Conservation (phyloP, 2,888 invertebrate species). For the Phyllotreta striolata region DNA sequence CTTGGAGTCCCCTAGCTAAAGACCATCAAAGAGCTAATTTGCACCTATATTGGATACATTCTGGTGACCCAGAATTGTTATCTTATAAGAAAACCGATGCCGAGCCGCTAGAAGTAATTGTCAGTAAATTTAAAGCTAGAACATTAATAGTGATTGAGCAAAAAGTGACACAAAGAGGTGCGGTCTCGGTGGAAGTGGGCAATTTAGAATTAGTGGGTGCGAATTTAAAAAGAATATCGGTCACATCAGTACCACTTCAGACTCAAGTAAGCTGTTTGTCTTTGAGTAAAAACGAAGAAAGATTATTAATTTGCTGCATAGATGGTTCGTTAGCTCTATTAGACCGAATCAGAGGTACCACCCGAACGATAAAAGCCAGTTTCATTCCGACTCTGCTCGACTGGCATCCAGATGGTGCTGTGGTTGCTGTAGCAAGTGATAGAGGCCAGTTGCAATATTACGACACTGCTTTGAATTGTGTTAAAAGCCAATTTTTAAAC, state of each 20-base stretch:
- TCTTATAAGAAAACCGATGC: slow-evolving; percentile 87
- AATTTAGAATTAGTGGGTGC: slow-evolving; percentile 68
- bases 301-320: slow-evolving; percentile 80
- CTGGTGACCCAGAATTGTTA: slow-evolving; percentile 72
- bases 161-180: slow-evolving; percentile 74
- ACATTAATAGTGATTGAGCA: slow-evolving; percentile 82
- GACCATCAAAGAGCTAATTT: slow-evolving; percentile 88
- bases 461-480: slow-evolving; percentile 73
- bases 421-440: slow-evolving; percentile 74
- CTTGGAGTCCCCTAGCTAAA: slow-evolving; percentile 87
- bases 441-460: slow-evolving; percentile 79
- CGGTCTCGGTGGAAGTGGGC: slow-evolving; percentile 76
- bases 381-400: slow-evolving; percentile 78
- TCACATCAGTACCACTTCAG: slow-evolving; percentile 75
- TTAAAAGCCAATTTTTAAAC: slow-evolving; percentile 71
- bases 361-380: slow-evolving; percentile 77
- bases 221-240: slow-evolving; percentile 69
- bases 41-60: slow-evolving; percentile 72
- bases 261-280: slow-evolving; percentile 73
- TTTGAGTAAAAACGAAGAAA: slow-evolving; percentile 76
- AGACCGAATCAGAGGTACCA: slow-evolving; percentile 77
- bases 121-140: slow-evolving; percentile 75
- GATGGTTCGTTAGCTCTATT: slow-evolving; percentile 85
- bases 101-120: slow-evolving; percentile 83
- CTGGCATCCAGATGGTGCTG: slow-evolving; percentile 77